Percentiles rank a stretch among this genome's conserved stretches.
These are phyloP conservation scores for Eulemur albifrons DNA, from an alignment of 2,797 vertebrate genomes.

Conservation along the genomic window DNA sequence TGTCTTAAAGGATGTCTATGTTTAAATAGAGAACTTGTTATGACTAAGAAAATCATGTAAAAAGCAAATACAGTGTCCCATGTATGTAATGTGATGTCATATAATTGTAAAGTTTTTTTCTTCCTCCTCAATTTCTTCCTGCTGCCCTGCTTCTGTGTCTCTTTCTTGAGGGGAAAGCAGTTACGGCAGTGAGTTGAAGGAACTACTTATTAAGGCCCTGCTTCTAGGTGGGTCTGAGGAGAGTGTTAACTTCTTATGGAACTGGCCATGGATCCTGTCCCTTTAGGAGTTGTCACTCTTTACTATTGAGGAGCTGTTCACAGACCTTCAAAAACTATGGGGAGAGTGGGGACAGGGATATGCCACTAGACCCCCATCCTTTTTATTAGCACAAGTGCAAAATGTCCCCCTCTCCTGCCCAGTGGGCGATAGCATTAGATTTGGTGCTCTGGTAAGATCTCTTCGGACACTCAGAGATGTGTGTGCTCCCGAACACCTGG, in stretches of 20 bases:
- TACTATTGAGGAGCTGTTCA: not conserved
- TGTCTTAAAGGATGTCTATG: slow-evolving; percentile 4
- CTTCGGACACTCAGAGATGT: not conserved
- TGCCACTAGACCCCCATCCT: no score
- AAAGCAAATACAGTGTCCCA: slow-evolving; percentile 1
- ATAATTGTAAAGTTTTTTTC: not conserved
- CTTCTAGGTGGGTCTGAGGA: not conserved
- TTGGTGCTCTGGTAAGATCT: not conserved
- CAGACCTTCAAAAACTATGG: not conserved
- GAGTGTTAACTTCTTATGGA: not conserved
- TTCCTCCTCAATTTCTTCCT: not conserved
- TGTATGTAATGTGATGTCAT: not conserved
- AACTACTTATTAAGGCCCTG: not conserved
- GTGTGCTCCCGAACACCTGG: not conserved
- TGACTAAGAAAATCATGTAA: slow-evolving; percentile 20
- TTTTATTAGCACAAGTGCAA: not conserved
- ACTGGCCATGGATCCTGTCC: not conserved
- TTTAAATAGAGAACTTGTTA: slow-evolving; percentile 39
- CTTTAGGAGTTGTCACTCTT: not conserved
- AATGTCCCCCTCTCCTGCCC: not conserved
- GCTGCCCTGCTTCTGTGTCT: not conserved
- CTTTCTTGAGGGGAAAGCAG: not conserved
- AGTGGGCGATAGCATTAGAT: not conserved
- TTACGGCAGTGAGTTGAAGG: not conserved
- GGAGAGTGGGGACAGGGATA: not conserved